Conservation (phyloP, 2,113 vertebrate genomes). For the Oostethus manadensis region DNA sequence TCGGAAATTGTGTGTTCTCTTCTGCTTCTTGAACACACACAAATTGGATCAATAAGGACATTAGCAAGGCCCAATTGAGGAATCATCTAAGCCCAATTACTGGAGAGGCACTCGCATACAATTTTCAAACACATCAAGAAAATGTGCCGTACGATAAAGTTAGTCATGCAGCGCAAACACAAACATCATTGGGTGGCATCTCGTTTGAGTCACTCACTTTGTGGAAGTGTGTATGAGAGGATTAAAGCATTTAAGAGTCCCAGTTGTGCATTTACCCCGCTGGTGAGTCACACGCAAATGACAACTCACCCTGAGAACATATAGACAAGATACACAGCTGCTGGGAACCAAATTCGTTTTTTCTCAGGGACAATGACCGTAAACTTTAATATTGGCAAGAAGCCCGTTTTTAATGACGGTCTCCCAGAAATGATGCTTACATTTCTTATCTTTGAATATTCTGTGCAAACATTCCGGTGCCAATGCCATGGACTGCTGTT, state of each 20-base stretch:
- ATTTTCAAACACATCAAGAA: slow-evolving; percentile 21
- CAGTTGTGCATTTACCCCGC: slow-evolving; percentile 41
- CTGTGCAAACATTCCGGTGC: too few relatives aligned
- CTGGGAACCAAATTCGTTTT: not conserved
- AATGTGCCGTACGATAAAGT: slow-evolving; percentile 36
- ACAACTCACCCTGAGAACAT: slow-evolving; percentile 28
- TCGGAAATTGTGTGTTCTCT: too few relatives aligned
- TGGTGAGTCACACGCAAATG: slow-evolving; percentile 30
- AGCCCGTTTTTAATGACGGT: not conserved
- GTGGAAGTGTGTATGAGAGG: slow-evolving; percentile 8
- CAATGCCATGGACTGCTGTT: too few relatives aligned
- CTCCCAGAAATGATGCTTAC: slow-evolving; percentile 1
- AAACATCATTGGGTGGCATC: slow-evolving; percentile 18
- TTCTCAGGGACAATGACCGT: slow-evolving; percentile 13
- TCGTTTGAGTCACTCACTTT: slow-evolving; percentile 9
- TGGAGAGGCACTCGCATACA: slow-evolving; percentile 31
- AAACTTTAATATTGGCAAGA: slow-evolving; percentile 8
- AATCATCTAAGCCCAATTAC: slow-evolving; percentile 55
- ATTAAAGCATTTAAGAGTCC: slow-evolving; percentile 37
- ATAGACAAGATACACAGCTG: slow-evolving; percentile 13
- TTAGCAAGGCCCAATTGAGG: slow-evolving; percentile 47
- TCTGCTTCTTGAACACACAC: slow-evolving; percentile 15
- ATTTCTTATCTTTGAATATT: too few relatives aligned
- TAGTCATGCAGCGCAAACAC: slow-evolving; percentile 32
- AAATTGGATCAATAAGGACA: slow-evolving; percentile 50